Evolutionary conservation across 2,113 vertebrate species (phyloP), one percentile per base, ranked within the genome.

Genomic region (Neopipo cinnamomea): DNA sequence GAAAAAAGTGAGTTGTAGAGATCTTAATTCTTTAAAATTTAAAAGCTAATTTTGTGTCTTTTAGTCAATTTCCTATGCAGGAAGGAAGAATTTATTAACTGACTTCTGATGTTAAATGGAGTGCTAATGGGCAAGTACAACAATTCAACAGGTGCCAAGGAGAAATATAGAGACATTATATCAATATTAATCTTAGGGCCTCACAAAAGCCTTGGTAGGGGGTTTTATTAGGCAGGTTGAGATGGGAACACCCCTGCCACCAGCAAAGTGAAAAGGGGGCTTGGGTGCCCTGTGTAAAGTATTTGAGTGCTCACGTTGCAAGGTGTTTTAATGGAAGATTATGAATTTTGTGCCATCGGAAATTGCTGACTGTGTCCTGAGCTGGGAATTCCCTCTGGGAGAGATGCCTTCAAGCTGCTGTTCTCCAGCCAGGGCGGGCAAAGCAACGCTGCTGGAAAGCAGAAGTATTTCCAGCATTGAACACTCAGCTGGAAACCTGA

Each of bases 1-100:
- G 89, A 39, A 97, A 94, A 95, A 95, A 97, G 95, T 95, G 95
- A 91, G 95, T 96, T 83, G 55, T 91, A 88, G 85, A 91, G 97
- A 97, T 97, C 98, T 98, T 98, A 98, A 98, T 98, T 98, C 98
- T 98, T 98, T 98, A 97, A 98, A 98, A 98, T 98, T 98, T 98
- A 98, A 98, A 98, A 98, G 98, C 98, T 98, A 98, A 98, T 98
- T 98, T 98, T 98, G 97, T 98, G 97, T 98, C 98, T 98, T 98
- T 98, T 97, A 98, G 97, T 98, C 98, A 98, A 98, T 98, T 98
- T 98, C 98, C 97, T 97, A 97, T 94, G 97, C 98, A 98, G 98
- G 96, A 97, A 97, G 97, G 96, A 98, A 98, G 96, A 98, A 98
- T 98, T 98, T 98, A 98, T 98, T 97, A 98, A 98, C 98, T 98